Evolutionary conservation across 2,797 vertebrate genomes (phyloP).

Genomic region (Sciurus vulgaris): DNA sequence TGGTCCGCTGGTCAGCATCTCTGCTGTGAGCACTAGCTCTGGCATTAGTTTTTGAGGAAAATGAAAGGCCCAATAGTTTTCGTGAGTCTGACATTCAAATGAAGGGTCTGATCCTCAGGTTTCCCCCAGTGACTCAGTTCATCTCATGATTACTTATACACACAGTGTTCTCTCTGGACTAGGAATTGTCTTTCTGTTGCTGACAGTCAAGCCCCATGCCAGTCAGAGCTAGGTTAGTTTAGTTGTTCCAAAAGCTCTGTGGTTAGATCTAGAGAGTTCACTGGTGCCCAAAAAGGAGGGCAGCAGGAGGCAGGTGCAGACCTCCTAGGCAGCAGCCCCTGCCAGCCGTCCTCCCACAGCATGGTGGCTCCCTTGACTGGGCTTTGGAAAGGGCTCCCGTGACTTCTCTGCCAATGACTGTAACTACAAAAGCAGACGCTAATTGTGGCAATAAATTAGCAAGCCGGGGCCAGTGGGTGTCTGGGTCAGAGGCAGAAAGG

Average conservation of each 20-base stretch:
- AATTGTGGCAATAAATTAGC: background rate
- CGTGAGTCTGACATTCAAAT: background rate
- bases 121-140: background rate
- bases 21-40: too few relatives aligned
- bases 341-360: slow-evolving; percentile 8
- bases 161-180: background rate
- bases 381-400: slow-evolving; percentile 25
- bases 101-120: background rate
- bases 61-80: too few relatives aligned
- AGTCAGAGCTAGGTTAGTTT: background rate
- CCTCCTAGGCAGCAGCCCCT: slow-evolving; percentile 45
- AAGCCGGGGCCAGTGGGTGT: background rate
- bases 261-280: background rate
- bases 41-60: background rate
- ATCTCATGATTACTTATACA: background rate
- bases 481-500: background rate
- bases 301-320: slow-evolving; percentile 16
- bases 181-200: background rate
- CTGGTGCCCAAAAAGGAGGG: background rate
- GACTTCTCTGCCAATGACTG: slow-evolving; percentile 52
- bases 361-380: background rate
- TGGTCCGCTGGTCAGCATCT: fast-evolving
- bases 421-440: slow-evolving; percentile 20
- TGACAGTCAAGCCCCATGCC: background rate
- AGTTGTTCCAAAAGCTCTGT: background rate